Evolutionary conservation across 2,113 vertebrate species (phyloP), one percentile per base, ranked within the genome.

Genomic region (Pseudopodoces humilis): DNA sequence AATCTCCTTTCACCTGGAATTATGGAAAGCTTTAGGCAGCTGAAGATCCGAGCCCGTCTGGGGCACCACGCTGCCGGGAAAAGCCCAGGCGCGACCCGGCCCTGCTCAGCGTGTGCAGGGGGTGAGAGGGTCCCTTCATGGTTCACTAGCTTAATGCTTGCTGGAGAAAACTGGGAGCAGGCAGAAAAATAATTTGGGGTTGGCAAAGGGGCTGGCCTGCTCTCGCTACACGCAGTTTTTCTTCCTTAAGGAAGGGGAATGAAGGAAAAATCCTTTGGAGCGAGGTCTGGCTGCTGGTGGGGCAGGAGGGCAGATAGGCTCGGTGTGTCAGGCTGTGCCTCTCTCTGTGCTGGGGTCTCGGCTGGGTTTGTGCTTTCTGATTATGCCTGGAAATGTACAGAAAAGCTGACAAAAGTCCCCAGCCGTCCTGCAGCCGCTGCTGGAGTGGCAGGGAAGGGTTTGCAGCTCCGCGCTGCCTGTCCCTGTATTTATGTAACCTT

Each of bases 401-500:
- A 92, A 94, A 90, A 87, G 27, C 41, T 53, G 89, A 30, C 21
- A 50, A 49, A 86, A 68, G 3, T 18, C 11, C 13, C 33, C 94
- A 15, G 70, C 33, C 18, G 55, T 84, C 37, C 84, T 50, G 74
- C 75, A 60, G 71, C 67, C 59, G 20, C 67, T 39, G 88, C 91
- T 31, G 56, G 7, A 19, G 83, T 4, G 50, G 58, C 59, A 28
- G 67, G 88, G 70, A 35, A 52, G 68, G 83, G 17, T 92, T 90
- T 43, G 82, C 70, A 84, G 81, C 84, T 70, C 69, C 0, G 30
- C 1, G 20, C 78, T 90, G 92, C 70, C 65, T 22, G 85, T 83
- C 79, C 49, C 31, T 65, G 52, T 53, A 41, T 92, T 91, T 92
- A 60, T 91, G 10, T 74, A 84, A 94, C 89, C 91, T 94, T 90